Evolutionary conservation across 2,797 vertebrate species (phyloP).

Genomic region (Netta rufina): DNA sequence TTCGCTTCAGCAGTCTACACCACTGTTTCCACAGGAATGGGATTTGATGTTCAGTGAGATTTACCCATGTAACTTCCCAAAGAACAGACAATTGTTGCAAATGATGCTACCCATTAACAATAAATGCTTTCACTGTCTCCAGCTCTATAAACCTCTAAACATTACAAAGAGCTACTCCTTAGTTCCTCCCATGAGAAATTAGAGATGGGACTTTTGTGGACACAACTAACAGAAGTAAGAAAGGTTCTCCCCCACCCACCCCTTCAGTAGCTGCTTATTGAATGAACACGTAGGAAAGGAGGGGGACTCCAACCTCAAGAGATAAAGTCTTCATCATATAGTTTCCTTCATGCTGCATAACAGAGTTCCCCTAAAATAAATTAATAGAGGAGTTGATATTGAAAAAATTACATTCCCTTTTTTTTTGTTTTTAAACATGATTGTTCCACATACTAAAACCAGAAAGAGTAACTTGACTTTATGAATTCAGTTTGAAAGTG

Average conservation of each 20-base stretch:
- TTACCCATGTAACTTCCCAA: constrained; percentile 43
- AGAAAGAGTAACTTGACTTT: background rate
- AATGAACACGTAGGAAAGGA: background rate
- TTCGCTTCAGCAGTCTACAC: background rate
- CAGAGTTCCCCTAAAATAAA: background rate
- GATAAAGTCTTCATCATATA: background rate
- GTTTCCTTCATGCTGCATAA: background rate
- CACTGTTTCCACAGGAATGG: background rate
- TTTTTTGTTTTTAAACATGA: background rate
- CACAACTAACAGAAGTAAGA: constrained; percentile 16
- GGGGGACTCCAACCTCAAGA: background rate
- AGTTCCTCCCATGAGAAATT: constrained; percentile 39
- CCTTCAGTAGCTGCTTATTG: constrained; percentile 52
- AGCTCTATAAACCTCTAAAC: constrained; percentile 60
- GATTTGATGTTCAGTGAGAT: constrained; percentile 17
- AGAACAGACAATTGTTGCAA: constrained; percentile 65
- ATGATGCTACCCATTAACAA: constrained; percentile 57
- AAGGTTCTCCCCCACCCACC: background rate
- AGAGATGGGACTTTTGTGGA: constrained; percentile 52
- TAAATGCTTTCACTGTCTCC: constrained; percentile 49
- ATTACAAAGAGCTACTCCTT: constrained; percentile 32
- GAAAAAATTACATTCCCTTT: background rate
- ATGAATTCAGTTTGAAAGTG: background rate
- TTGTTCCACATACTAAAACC: background rate
- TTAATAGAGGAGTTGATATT: background rate